Percentiles rank a stretch among this genome's conserved stretches.
Evolutionary conservation across 2,113 vertebrate species (phyloP).

Genomic region (Balaeniceps rex): DNA sequence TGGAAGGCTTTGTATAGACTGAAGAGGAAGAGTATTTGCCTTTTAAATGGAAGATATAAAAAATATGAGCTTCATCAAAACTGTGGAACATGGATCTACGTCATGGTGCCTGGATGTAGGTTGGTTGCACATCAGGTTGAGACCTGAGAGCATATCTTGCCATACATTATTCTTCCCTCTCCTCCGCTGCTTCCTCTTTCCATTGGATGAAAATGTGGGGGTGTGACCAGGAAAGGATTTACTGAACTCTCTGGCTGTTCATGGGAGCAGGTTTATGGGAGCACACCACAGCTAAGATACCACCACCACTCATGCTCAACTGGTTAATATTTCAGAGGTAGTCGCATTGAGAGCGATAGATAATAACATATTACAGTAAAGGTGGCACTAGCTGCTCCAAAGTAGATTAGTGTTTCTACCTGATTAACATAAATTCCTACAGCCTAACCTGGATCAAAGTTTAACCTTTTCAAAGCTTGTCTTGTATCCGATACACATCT

Average conservation of each 20-base stretch:
- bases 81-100: neutral
- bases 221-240: neutral
- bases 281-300: neutral
- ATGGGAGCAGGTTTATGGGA: neutral
- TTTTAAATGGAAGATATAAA: neutral
- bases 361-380: neutral
- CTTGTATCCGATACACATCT: neutral
- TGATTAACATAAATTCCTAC: neutral
- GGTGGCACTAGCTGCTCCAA: neutral
- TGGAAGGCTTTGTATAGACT: neutral
- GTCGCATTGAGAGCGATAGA: neutral
- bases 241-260: neutral
- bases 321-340: neutral
- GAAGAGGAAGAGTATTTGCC: neutral
- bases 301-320: neutral
- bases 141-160: accelerated
- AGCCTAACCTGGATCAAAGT: constrained; percentile 10
- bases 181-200: neutral
- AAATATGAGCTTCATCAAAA: neutral
- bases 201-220: neutral
- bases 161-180: neutral
- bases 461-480: constrained; percentile 25
- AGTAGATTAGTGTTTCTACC: neutral
- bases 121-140: neutral
- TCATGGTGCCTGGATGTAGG: accelerated